Evolutionary conservation across 2,797 vertebrate species (phyloP).

Genomic region (Caiman crocodilus): DNA sequence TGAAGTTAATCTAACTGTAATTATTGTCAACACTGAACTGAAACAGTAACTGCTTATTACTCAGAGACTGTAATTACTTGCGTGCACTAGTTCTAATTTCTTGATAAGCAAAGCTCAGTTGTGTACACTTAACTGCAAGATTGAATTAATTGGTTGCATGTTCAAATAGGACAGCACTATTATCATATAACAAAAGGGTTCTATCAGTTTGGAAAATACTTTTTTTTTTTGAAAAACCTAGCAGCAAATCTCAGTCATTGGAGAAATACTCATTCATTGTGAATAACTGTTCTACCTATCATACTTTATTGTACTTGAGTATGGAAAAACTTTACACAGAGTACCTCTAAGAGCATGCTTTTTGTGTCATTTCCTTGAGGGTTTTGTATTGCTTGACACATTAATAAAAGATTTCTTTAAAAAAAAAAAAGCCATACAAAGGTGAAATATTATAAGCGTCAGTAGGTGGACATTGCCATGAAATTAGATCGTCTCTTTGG

Average conservation of each 20-base stretch:
- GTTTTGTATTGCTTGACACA: background rate
- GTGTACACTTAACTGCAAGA: background rate
- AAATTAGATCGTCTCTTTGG: background rate
- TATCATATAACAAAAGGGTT: background rate
- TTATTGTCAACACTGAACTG: background rate
- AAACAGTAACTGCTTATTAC: background rate
- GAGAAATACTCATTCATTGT: background rate
- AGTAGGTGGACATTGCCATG: background rate
- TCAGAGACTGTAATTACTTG: background rate
- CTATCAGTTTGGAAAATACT: background rate
- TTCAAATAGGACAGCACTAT: background rate
- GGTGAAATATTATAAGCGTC: background rate
- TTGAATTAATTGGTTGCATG: background rate
- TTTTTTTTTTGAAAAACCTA: background rate
- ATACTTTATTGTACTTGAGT: background rate
- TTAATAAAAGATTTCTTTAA: background rate
- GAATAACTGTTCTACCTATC: background rate
- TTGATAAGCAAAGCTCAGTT: background rate
- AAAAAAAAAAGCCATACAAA: background rate
- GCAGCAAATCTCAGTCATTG: background rate
- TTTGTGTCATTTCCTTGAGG: background rate
- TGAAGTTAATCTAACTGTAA: background rate
- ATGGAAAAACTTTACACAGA: background rate
- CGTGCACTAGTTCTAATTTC: background rate
- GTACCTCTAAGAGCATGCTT: background rate